Base-by-base conservation (phyloP, 2,113 vertebrate genomes). In the Toxostoma redivivum region DNA sequence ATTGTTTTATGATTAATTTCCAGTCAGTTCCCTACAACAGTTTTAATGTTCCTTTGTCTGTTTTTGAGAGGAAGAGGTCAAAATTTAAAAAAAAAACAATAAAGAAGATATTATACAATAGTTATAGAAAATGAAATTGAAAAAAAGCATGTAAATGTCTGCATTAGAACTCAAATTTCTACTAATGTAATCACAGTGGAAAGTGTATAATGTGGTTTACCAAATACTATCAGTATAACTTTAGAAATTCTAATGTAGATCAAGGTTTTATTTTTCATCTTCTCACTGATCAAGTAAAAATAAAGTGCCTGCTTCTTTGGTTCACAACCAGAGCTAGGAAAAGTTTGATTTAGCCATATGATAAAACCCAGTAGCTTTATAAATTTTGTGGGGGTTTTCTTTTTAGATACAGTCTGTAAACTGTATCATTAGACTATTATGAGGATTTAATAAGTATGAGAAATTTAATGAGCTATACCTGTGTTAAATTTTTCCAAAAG, bases 1-100 rank as follows among this genome's bases (percentile, higher is more conserved):
- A 31, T 30, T 62, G 2, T 3, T 73, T 69, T 48, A 23, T 37
- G 22, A 30, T 54, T 20, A 42, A 45, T 69, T 85, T 85, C 10
- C 6, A 72, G 20, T 31, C 7, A 48, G 11, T 62, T 84, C 19
- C 9, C 31, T 58, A 14, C 13, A 57, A 12, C 2, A 28, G 7
- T 86, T 90, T 42, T 62, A 45, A 54, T 27, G 1, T 0, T 60
- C 1, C 2, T 69, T 54, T 37, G 4, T 42, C 5, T 67, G 62
- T 74, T 38, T 33, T n/a, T 5, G 0, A 25, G 21, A 53, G 5
- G 6, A 10, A 33, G 10, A 35, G 4, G 3, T 15, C 3, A 67
- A 76, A 61, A 70, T 31, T 45, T 2, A 5, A 28, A 7, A 30
- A 38, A 71, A 38, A 44, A 64, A 58, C 4, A n/a, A n/a, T n/a